These are phyloP conservation scores for Onychomys arenicola DNA, from an alignment of 2,797 vertebrate genomes.

Conservation along the genomic window DNA sequence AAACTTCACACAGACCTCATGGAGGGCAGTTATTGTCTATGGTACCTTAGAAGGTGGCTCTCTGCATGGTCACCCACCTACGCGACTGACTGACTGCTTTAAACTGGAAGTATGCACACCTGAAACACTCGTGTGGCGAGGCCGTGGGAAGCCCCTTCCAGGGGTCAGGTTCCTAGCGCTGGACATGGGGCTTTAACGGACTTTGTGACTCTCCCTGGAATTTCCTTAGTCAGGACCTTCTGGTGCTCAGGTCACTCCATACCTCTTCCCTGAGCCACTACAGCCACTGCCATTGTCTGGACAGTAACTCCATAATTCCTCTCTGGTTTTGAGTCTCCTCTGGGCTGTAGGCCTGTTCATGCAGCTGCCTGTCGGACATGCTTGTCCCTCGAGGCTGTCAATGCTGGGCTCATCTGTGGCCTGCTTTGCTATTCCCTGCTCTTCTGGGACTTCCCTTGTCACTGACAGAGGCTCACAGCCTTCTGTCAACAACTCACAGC, in stretches of 20 bases:
- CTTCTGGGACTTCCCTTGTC: background rate
- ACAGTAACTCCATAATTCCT: no score
- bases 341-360: background rate
- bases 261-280: background rate
- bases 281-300: background rate
- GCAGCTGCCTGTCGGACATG: background rate
- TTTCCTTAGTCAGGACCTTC: background rate
- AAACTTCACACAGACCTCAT: background rate
- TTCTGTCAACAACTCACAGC: background rate
- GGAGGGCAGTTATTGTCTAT: background rate
- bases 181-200: background rate
- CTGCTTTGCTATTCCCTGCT: no score
- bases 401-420: background rate
- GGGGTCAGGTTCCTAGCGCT: background rate
- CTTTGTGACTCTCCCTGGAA: background rate
- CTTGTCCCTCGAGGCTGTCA: background rate
- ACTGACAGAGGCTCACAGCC: background rate
- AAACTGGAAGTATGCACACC: background rate
- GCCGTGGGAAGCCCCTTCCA: background rate
- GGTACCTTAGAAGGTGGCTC: background rate
- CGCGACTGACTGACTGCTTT: fast-evolving
- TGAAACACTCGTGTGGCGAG: background rate
- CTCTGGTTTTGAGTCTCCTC: background rate
- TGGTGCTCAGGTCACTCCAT: fast-evolving
- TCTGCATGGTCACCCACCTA: background rate